phyloP scores from a whole-genome alignment of 1,140 invertebrate species.

The Pseudomyrmex cubaensis region DNA sequence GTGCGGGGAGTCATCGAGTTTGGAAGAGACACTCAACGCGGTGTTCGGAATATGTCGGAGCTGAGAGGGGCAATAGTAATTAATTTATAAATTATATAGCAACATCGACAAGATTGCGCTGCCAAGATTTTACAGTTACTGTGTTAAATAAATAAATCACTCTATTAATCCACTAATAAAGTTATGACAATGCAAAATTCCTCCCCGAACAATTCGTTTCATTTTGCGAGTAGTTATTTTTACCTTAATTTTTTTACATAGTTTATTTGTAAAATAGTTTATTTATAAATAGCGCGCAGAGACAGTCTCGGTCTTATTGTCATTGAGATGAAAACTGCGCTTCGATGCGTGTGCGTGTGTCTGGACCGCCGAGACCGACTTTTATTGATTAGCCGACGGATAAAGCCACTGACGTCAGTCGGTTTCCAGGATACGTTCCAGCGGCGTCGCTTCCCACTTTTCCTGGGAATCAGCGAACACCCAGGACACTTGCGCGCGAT shows the following conservation, averaged over 20 bases:
- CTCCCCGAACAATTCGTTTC: neutral
- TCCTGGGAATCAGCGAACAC: neutral
- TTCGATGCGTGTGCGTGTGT: neutral
- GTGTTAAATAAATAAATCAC: constrained; percentile 20
- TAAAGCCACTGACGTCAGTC: constrained; percentile 49
- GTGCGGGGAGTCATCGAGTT: no score
- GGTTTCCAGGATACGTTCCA: constrained; percentile 50
- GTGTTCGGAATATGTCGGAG: no score
- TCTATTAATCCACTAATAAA: constrained; percentile 45
- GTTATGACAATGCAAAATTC: constrained; percentile 4
- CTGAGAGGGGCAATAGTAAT: neutral
- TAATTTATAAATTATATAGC: neutral
- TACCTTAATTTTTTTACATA: neutral
- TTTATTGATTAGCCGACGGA: constrained; percentile 36
- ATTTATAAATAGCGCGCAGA: no score
- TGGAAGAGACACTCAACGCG: no score
- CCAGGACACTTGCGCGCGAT: constrained; percentile 49
- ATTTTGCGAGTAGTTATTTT: neutral
- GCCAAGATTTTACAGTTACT: constrained; percentile 41
- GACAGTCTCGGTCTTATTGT: neutral
- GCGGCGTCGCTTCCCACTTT: neutral
- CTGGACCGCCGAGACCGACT: neutral
- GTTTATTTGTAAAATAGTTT: no score
- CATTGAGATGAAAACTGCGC: neutral
- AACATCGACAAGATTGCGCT: constrained; percentile 28